Base-by-base conservation (phyloP, 2,888 invertebrate species). In the Coleophora deauratella region DNA sequence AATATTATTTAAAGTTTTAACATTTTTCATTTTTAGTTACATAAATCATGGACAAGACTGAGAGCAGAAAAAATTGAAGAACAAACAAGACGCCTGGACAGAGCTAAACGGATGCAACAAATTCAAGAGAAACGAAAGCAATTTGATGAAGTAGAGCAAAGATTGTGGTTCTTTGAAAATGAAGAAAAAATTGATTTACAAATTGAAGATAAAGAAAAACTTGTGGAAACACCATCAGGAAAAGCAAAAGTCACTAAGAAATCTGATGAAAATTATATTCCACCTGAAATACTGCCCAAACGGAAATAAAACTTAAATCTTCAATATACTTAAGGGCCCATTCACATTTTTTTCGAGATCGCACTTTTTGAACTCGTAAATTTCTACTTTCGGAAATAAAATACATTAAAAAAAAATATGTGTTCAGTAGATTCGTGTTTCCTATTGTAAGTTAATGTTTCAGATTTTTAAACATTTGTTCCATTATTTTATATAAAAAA, bases 151-250 rank as follows among this genome's bases (percentile, higher is more conserved):
- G 60, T 74, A 35, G 89, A 88, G 59, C 94, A 94, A 60, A 87
- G 88, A 51, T 63, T 92, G 39, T 91, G 91, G 91, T 95, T 92
- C 88, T 95, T 95, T 75, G 93, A 95, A 45, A 91, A 93, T 61
- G 90, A 93, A 65, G 93, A 94, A 33, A 71, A 90, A 55, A 88
- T 93, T 52, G 92, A 94, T 57, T 74, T 94, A 35, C 68, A 88
- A 66, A 92, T 94, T 54, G 91, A 90, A 59, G 72, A 88, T 71
- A 64, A 91, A 87, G 64, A 84, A 69, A 63, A 77, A 73, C 40
- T 72, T 47, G 54, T 56, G 34, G 64, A 70, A 32, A 56, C 50
- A 27, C 44, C 56, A 35, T 27, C 41, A 27, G 78, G 72, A 30
- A 88, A 85, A 51, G 88, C 87, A 53, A 87, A 76, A 59, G 72